Percentiles rank a stretch among this genome's conserved stretches.
phyloP scores from a whole-genome alignment of 92 coral and sea anemone species.

The Pocillopora grandis region DNA sequence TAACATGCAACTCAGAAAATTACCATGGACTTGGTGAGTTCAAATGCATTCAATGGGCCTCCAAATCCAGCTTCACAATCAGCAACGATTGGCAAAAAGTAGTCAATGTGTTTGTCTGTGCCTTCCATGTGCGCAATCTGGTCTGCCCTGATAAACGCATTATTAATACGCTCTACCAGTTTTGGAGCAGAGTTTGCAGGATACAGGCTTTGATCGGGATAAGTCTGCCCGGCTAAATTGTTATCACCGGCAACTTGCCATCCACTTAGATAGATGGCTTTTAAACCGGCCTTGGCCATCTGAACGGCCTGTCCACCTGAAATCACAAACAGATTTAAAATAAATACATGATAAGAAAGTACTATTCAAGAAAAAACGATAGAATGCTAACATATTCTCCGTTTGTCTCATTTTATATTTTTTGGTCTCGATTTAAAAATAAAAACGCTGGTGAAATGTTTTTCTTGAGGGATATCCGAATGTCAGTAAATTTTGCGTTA shows the following conservation, averaged over 20 bases:
- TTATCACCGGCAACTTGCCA: conserved; percentile 99
- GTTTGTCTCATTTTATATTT: not conserved
- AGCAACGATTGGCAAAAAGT: conserved; percentile 91
- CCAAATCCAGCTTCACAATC: conserved; percentile 99
- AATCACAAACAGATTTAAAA: not conserved
- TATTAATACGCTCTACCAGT: conserved; percentile 92
- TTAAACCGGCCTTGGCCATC: conserved; percentile 97
- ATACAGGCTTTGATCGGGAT: conserved; percentile 96
- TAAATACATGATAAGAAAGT: not conserved
- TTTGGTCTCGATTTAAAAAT: not conserved
- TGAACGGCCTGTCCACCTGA: conserved; percentile 98
- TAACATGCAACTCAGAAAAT: conserved; percentile 8
- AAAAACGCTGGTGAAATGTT: no score
- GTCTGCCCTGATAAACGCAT: conserved; percentile 96
- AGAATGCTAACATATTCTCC: not conserved
- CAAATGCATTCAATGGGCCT: conserved; percentile 98
- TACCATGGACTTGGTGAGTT: conserved; percentile 92
- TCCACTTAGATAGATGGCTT: conserved; percentile 97
- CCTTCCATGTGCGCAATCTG: conserved; percentile 97
- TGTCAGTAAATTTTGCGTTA: no score
- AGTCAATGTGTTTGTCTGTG: conserved; percentile 62
- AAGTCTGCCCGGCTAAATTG: conserved; percentile 91
- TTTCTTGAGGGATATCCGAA: no score
- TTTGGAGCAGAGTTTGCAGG: conserved; percentile 96
- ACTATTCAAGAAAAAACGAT: not conserved